Evolutionary conservation across 2,797 vertebrate genomes (phyloP).

Genomic region (Malacoraja senta): DNA sequence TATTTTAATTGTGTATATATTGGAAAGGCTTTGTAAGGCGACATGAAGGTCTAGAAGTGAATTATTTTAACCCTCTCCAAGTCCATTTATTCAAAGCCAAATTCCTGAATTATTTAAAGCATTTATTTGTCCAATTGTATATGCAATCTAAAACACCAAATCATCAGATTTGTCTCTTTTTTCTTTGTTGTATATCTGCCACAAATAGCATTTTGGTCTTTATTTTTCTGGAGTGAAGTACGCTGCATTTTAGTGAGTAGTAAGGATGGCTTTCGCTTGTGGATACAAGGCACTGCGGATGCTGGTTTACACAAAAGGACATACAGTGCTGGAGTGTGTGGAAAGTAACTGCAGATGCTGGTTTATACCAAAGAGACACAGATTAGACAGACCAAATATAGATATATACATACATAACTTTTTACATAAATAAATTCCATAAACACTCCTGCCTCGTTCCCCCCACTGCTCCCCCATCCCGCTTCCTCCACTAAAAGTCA

Average conservation of each 20-base stretch:
- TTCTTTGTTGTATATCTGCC: neutral
- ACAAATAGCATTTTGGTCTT: neutral
- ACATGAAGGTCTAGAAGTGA: constrained; percentile 25
- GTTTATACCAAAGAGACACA: too few relatives aligned
- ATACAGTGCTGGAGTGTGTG: too few relatives aligned
- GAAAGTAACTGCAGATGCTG: too few relatives aligned
- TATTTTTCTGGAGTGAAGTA: neutral
- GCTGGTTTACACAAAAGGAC: too few relatives aligned
- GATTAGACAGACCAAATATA: too few relatives aligned
- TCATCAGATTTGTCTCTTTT: neutral
- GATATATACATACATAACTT: too few relatives aligned
- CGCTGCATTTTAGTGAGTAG: neutral
- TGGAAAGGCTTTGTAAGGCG: constrained; percentile 28
- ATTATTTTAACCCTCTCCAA: constrained; percentile 18
- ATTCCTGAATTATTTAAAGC: neutral
- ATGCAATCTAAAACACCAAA: neutral
- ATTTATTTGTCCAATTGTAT: neutral
- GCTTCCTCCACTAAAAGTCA: too few relatives aligned
- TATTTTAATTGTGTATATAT: constrained; percentile 38
- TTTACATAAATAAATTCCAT: too few relatives aligned
- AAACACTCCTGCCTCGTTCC: too few relatives aligned
- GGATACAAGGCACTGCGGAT: too few relatives aligned
- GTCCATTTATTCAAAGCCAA: neutral
- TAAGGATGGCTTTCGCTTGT: neutral
- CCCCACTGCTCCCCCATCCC: too few relatives aligned